Conservation (phyloP, 2,113 vertebrate species). For the Cinclus mexicanus region DNA sequence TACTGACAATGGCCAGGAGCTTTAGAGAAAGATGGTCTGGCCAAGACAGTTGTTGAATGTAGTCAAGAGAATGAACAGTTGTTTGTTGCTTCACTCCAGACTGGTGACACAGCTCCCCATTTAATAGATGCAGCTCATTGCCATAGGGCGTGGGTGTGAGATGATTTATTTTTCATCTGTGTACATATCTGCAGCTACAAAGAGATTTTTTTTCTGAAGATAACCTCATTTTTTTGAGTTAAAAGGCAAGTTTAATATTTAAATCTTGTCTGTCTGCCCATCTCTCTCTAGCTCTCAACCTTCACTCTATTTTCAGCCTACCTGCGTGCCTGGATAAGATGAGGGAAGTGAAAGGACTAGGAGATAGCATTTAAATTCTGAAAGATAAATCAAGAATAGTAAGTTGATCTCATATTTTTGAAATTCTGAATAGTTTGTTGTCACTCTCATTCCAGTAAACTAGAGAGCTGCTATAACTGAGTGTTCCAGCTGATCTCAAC, state of each 20-base stretch:
- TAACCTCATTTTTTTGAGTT: background rate
- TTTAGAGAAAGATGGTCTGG: background rate
- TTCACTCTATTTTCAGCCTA: background rate
- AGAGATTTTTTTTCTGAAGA: background rate
- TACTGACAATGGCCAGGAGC: background rate
- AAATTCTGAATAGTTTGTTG: background rate
- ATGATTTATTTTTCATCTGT: background rate
- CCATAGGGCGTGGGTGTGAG: background rate
- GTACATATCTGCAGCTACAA: background rate
- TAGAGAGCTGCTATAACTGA: background rate
- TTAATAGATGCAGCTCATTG: background rate
- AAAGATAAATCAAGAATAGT: background rate
- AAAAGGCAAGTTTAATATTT: background rate
- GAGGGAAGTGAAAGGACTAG: background rate
- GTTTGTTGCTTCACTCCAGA: background rate
- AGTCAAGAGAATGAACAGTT: background rate
- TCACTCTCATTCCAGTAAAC: background rate
- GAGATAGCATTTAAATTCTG: background rate
- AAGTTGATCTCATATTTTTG: background rate
- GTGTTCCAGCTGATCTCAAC: background rate
- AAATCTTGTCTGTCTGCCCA: background rate
- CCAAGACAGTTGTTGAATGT: background rate
- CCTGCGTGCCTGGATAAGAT: background rate
- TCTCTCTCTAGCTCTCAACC: background rate
- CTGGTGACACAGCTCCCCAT: rapidly evolving